phyloP scores from a whole-genome alignment of 2,797 vertebrate genomes.

The Sebastes miniatus region DNA sequence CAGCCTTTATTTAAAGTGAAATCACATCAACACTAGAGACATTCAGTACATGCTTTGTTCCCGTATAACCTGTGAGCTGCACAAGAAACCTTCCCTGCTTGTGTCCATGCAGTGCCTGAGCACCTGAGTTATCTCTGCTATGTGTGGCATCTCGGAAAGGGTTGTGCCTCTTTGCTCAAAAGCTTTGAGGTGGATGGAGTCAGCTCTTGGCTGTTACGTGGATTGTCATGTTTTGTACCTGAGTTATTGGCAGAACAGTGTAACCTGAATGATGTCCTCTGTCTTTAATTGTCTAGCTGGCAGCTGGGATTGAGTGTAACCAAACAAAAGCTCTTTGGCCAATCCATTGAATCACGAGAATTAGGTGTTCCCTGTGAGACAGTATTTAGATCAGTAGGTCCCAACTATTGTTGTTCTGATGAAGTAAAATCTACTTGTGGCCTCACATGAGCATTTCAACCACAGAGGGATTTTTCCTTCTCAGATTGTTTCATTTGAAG shows the following conservation, averaged over 20 bases:
- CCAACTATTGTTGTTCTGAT: not conserved
- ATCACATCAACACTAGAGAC: not conserved
- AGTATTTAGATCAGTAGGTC: not conserved
- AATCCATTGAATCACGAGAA: not conserved
- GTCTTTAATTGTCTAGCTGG: not conserved
- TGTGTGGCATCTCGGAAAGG: conserved; percentile 9
- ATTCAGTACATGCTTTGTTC: not conserved
- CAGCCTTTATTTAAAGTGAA: conserved; percentile 5
- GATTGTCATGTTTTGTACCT: not conserved
- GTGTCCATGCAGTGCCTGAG: not conserved
- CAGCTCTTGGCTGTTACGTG: not conserved
- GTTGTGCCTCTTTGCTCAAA: not conserved
- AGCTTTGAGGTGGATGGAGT: not conserved
- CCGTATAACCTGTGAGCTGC: not conserved
- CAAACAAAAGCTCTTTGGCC: not conserved
- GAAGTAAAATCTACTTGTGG: no score
- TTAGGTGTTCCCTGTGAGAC: not conserved
- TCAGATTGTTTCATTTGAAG: not conserved
- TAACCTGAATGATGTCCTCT: not conserved
- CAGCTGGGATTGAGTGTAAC: not conserved
- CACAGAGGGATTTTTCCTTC: not conserved
- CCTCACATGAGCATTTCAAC: no score
- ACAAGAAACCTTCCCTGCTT: not conserved
- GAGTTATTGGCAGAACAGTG: not conserved
- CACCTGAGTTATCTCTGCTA: conserved; percentile 4